phyloP scores from a whole-genome alignment of 2,113 vertebrate genomes.

The Himantopus leucocephalus region DNA sequence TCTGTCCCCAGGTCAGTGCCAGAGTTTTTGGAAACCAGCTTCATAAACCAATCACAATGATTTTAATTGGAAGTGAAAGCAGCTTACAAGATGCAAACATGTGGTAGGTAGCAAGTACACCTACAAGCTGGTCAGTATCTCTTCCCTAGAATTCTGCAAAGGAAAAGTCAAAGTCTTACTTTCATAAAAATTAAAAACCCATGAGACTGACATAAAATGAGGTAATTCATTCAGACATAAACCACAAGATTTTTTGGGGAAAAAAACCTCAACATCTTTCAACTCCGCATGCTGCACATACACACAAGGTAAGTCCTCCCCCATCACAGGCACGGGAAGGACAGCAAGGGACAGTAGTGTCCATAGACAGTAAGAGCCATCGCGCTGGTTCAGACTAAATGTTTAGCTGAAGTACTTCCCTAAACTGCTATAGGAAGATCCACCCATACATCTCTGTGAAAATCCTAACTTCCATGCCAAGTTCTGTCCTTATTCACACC shows the following conservation, averaged over 20 bases:
- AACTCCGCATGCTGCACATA: not conserved
- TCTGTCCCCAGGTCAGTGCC: not conserved
- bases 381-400: not conserved
- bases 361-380: not conserved
- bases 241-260: rapidly evolving
- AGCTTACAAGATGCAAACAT: not conserved
- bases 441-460: not conserved
- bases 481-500: not conserved
- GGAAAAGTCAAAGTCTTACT: not conserved
- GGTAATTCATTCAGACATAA: not conserved
- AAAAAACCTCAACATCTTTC: not conserved
- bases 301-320: not conserved
- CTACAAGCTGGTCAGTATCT: not conserved
- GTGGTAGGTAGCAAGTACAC: not conserved
- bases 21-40: not conserved
- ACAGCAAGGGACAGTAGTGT: not conserved
- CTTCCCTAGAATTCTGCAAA: not conserved
- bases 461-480: rapidly evolving
- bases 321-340: rapidly evolving
- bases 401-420: not conserved
- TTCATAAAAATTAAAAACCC: not conserved
- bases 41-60: not conserved
- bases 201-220: not conserved
- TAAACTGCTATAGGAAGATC: not conserved
- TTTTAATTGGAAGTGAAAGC: slow-evolving; percentile 1